A percentile compares a stretch with the other conserved stretches of the same genome.
Evolutionary conservation across 2,888 invertebrate genomes (phyloP).

Genomic region (Drosophila sordidula): DNA sequence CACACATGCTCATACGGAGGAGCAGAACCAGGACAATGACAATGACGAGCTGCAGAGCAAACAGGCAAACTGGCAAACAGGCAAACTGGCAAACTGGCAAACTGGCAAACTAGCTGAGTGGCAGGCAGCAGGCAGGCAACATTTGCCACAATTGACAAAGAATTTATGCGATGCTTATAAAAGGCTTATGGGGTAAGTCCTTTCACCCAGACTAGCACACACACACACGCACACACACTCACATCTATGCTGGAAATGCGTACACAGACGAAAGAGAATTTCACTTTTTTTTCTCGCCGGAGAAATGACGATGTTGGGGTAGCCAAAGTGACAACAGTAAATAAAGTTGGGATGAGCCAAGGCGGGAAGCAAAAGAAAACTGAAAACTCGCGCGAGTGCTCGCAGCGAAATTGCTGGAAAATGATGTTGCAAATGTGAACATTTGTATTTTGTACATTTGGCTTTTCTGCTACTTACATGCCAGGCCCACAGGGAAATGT

Average conservation of each 20-base stretch:
- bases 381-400: conserved; percentile 34
- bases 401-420: conserved; percentile 57
- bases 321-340: conserved; percentile 60
- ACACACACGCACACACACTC: conserved; percentile 22
- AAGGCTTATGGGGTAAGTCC: conserved; percentile 70
- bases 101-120: conserved; percentile 28
- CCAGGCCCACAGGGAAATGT: conserved; percentile 4
- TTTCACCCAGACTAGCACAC: conserved; percentile 47
- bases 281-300: conserved; percentile 49
- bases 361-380: conserved; percentile 28
- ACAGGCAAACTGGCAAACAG: conserved; percentile 19
- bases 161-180: conserved; percentile 77
- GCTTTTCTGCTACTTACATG: conserved; percentile 18
- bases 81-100: conserved; percentile 18
- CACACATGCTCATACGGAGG: conserved; percentile 13
- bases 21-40: conserved; percentile 31
- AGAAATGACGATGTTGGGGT: conserved; percentile 38
- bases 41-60: too few species aligned
- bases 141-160: conserved; percentile 77
- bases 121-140: conserved; percentile 41
- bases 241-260: conserved; percentile 13
- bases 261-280: conserved; percentile 41
- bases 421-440: conserved; percentile 66
- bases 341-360: conserved; percentile 51
- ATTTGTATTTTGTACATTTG: conserved; percentile 44